Evolutionary conservation across 2,888 invertebrate genomes (phyloP).

Genomic region (Drosophila neotestacea): DNA sequence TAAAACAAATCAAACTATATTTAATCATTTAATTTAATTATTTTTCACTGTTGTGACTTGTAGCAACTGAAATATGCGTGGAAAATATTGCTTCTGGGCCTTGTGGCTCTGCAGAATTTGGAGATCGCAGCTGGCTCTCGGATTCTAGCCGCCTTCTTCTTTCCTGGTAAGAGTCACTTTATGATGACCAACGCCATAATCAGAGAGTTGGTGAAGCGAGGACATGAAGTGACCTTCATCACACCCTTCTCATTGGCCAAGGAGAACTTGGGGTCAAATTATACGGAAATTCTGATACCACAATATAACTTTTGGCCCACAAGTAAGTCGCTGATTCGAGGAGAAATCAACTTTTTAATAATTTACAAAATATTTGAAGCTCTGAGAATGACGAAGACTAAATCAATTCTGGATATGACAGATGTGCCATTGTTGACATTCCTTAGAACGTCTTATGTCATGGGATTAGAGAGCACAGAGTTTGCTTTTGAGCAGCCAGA

Average conservation of each 20-base stretch:
- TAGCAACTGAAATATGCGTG: constrained; percentile 24
- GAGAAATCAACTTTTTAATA: not conserved
- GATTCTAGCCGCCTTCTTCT: constrained; percentile 85
- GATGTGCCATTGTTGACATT: constrained; percentile 45
- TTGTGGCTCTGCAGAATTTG: constrained; percentile 53
- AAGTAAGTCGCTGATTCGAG: constrained; percentile 40
- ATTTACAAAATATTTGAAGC: constrained; percentile 39
- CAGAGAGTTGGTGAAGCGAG: constrained; percentile 83
- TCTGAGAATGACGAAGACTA: constrained; percentile 38
- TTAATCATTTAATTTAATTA: not conserved
- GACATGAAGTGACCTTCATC: constrained; percentile 84
- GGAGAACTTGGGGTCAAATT: constrained; percentile 67
- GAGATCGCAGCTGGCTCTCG: constrained; percentile 63
- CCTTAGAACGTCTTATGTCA: constrained; percentile 46
- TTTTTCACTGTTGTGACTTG: not conserved
- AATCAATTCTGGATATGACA: constrained; percentile 61
- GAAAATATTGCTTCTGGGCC: constrained; percentile 28
- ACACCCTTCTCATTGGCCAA: constrained; percentile 68
- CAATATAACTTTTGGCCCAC: constrained; percentile 68
- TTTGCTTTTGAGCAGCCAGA: constrained; percentile 72
- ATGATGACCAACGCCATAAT: constrained; percentile 84
- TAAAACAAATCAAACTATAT: no score
- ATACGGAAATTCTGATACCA: constrained; percentile 71
- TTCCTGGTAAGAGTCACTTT: constrained; percentile 85
- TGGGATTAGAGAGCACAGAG: constrained; percentile 70